phyloP scores from a whole-genome alignment of 1,140 invertebrate genomes.

The Anastrepha ludens region DNA sequence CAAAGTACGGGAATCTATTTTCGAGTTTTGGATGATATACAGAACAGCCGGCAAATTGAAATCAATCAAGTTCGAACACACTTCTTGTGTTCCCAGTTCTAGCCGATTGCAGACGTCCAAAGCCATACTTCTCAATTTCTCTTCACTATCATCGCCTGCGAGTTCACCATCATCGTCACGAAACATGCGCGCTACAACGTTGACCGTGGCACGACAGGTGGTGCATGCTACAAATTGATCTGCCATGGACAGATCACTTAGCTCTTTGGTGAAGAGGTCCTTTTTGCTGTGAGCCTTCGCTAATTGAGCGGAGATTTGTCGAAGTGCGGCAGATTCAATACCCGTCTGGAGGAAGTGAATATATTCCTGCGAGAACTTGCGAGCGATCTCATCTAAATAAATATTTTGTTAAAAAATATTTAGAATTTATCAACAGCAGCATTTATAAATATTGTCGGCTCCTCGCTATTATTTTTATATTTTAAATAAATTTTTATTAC shows the following conservation, averaged over 20 bases:
- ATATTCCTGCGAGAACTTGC: constrained; percentile 66
- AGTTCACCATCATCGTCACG: constrained; percentile 65
- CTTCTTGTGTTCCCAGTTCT: constrained; percentile 76
- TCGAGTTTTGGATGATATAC: constrained; percentile 64
- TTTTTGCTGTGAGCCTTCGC: constrained; percentile 68
- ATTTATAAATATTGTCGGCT: too few species aligned
- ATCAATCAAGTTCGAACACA: constrained; percentile 78
- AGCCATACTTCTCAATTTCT: constrained; percentile 67
- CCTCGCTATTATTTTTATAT: too few species aligned
- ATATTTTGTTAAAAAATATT: background rate
- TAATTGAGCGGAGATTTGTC: constrained; percentile 63
- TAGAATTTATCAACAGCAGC: background rate
- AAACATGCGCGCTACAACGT: constrained; percentile 73
- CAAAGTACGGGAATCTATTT: constrained; percentile 61
- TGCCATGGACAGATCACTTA: constrained; percentile 62
- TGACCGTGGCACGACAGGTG: constrained; percentile 76
- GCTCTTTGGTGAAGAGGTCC: constrained; percentile 67
- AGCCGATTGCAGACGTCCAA: constrained; percentile 76
- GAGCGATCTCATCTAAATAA: constrained; percentile 63
- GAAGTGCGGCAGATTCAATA: constrained; percentile 63
- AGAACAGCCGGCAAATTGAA: constrained; percentile 73
- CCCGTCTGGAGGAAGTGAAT: constrained; percentile 65
- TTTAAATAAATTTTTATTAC: too few species aligned
- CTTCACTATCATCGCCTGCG: constrained; percentile 58
- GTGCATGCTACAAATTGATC: constrained; percentile 75